phyloP scores from a whole-genome alignment of 2,797 vertebrate genomes.

The Brachymystax lenok region DNA sequence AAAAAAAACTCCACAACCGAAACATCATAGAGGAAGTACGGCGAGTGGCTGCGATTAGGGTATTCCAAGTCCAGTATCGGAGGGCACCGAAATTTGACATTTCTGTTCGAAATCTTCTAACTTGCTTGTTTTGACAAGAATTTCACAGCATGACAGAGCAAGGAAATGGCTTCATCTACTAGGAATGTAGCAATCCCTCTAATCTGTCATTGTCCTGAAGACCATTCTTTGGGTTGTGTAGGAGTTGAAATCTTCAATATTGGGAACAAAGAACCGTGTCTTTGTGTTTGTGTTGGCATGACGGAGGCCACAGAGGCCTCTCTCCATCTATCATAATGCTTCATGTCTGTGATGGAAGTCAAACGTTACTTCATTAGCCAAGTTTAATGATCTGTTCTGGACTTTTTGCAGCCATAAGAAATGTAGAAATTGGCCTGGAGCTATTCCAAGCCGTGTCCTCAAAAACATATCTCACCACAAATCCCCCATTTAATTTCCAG shows the following conservation, averaged over 20 bases:
- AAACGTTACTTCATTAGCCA: slow-evolving; percentile 24
- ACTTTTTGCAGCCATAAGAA: slow-evolving; percentile 26
- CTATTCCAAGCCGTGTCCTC: slow-evolving; percentile 18
- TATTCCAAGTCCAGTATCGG: not conserved
- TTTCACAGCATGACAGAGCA: not conserved
- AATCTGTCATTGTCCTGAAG: not conserved
- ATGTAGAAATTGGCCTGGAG: slow-evolving; percentile 30
- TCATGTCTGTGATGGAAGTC: slow-evolving; percentile 18
- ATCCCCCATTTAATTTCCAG: slow-evolving; percentile 22
- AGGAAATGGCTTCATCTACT: not conserved
- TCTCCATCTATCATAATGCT: slow-evolving; percentile 1
- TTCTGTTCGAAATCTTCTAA: not conserved
- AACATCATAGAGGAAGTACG: not conserved
- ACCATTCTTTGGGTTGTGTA: not conserved
- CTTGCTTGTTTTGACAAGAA: not conserved
- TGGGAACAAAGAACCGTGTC: not conserved
- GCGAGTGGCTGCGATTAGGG: not conserved
- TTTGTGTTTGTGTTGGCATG: not conserved
- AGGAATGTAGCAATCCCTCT: not conserved
- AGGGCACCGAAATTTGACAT: not conserved
- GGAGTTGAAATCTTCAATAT: not conserved
- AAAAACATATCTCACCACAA: slow-evolving; percentile 27
- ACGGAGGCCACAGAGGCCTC: not conserved
- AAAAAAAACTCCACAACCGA: not conserved
- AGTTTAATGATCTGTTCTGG: slow-evolving; percentile 38